Evolutionary conservation across 2,888 invertebrate genomes (phyloP).

Genomic region (Melanophora roralis): DNA sequence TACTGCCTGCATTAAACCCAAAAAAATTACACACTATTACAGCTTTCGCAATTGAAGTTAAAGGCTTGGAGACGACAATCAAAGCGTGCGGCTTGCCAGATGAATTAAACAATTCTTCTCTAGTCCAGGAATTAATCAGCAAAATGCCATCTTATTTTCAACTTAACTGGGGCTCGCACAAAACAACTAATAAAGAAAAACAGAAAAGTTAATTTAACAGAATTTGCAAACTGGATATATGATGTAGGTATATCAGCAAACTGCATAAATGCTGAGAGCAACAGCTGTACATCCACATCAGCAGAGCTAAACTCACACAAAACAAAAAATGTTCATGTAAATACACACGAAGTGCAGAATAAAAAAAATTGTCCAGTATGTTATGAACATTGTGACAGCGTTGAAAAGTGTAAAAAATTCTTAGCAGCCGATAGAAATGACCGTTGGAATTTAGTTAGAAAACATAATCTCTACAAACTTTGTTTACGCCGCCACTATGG

Average conservation of each 20-base stretch:
- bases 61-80: conserved; percentile 29
- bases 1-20: conserved; percentile 21
- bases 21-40: too few species aligned
- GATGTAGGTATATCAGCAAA: conserved; percentile 26
- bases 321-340: conserved; percentile 5
- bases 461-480: conserved; percentile 9
- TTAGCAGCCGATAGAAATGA: background rate
- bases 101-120: conserved; percentile 33
- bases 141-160: conserved; percentile 45
- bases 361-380: background rate
- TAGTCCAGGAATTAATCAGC: conserved; percentile 39
- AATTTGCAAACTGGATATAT: conserved; percentile 35
- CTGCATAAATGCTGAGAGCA: background rate
- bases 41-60: conserved; percentile 18
- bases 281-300: too few species aligned
- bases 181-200: conserved; percentile 23
- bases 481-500: conserved; percentile 3
- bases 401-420: conserved; percentile 3
- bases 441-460: conserved; percentile 3
- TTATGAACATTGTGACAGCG: background rate
- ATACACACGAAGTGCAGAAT: background rate
- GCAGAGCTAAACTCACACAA: too few species aligned
- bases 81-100: conserved; percentile 26
- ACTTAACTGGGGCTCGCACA: conserved; percentile 34
- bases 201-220: conserved; percentile 12